phyloP scores from a whole-genome alignment of 2,113 vertebrate species.

The Nothoprocta pentlandii region DNA sequence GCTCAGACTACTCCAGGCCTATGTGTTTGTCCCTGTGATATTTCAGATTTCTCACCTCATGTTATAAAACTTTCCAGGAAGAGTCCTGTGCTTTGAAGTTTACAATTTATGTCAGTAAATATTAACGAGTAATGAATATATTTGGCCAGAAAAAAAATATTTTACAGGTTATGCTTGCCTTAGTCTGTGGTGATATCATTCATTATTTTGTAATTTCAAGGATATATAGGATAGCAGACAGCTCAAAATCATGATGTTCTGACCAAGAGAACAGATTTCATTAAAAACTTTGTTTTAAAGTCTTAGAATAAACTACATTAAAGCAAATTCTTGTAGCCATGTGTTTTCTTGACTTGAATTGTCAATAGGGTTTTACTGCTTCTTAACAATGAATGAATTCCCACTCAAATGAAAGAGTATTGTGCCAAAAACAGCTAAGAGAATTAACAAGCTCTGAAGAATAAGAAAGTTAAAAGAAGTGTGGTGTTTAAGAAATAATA shows the following conservation, averaged over 20 bases:
- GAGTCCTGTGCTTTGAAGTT: conserved; percentile 52
- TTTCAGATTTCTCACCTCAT: conserved; percentile 67
- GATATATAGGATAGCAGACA: conserved; percentile 15
- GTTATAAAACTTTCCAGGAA: conserved; percentile 57
- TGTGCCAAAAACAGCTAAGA: background rate
- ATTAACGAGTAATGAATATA: conserved; percentile 25
- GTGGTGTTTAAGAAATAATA: background rate
- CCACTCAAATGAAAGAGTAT: conserved; percentile 17
- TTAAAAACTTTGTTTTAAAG: conserved; percentile 12
- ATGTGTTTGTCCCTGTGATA: conserved; percentile 35
- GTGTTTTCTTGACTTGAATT: background rate
- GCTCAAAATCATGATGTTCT: background rate
- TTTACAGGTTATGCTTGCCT: conserved; percentile 1
- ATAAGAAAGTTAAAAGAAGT: background rate
- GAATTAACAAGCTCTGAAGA: background rate
- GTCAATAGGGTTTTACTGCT: background rate
- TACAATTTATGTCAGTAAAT: conserved; percentile 17
- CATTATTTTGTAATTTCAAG: conserved; percentile 47
- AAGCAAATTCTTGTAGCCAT: background rate
- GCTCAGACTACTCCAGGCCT: background rate
- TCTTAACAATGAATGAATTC: background rate
- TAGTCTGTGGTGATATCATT: background rate
- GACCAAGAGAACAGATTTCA: background rate
- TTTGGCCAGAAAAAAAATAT: background rate
- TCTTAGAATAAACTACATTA: background rate